Evolutionary conservation across 2,797 vertebrate genomes (phyloP), one percentile per base, ranked within the genome.

Genomic region (Eulemur rubriventer): DNA sequence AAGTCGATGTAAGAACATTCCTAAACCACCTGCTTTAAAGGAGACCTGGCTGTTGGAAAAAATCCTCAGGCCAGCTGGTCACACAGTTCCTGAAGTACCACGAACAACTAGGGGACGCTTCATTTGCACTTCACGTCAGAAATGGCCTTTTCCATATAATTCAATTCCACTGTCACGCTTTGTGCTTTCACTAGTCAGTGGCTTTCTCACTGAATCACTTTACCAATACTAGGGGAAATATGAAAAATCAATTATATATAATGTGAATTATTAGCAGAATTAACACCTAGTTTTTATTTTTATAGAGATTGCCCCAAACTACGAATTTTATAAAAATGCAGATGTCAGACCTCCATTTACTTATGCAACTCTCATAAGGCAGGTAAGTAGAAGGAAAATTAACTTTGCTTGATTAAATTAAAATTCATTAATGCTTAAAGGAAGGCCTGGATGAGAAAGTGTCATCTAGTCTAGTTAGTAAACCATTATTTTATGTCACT

Each of bases 341-440:
- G 99, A 99, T 99, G 99, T 99, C 99, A 99, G 99, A 98, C 99
- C 99, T 98, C 99, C 99, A 93, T 99, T 99, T 99, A 99, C 99
- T 99, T 99, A 99, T 99, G 99, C 99, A 99, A 99, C 99, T 98
- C 99, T 99, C 99, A 99, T 99, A 99, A 99, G 99, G 99, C 99
- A 99, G 99, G 99, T 99, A 99, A 99, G 99, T 99, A 98, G 98
- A 99, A 99, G 99, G 99, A 99, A 99, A 99, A 99, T 99, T 98
- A 99, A 99, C 99, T 99, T 99, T 98, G 98, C 98, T 98, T 99
- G 99, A 99, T 99, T 99, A 99, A 99, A 99, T 99, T 99, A 98
- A 99, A 99, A 99, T 99, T 99, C 99, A 99, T 99, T 99, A 99
- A 99, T 98, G 99, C 99, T 99, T 98, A 98, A 99, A 99, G 99